Conservation (phyloP, 2,797 vertebrate genomes). For the Simalia tracyae region DNA sequence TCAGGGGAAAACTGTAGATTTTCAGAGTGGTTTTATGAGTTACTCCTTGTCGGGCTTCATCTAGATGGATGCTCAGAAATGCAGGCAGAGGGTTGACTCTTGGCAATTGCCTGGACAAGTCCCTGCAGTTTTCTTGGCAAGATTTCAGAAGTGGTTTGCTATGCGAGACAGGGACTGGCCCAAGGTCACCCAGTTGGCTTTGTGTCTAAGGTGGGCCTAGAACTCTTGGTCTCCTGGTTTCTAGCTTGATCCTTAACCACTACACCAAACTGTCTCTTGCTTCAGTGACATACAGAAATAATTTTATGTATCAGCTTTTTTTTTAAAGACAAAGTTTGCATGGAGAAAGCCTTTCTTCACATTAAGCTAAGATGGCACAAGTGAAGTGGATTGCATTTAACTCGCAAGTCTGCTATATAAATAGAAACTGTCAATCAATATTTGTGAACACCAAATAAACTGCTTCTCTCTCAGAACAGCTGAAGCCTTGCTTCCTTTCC, state of each 20-base stretch:
- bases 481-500: constrained; percentile 53
- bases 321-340: neutral
- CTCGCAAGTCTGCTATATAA: neutral
- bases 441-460: constrained; percentile 29
- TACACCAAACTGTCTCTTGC: neutral
- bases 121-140: neutral
- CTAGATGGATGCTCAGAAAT: no score
- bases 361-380: neutral
- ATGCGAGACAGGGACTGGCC: neutral
- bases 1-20: neutral
- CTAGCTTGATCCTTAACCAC: neutral
- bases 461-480: neutral
- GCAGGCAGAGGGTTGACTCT: neutral
- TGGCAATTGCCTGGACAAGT: neutral
- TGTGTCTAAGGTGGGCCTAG: neutral
- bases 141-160: neutral
- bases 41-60: no score
- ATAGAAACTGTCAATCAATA: constrained; percentile 36
- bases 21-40: neutral
- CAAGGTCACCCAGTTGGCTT: neutral
- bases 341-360: neutral
- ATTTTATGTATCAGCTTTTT: neutral
- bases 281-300: neutral
- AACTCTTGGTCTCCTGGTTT: neutral
- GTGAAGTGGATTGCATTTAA: constrained; percentile 13